Conservation (phyloP, 1,140 invertebrate genomes). For the Phenacoccus solenopsis region DNA sequence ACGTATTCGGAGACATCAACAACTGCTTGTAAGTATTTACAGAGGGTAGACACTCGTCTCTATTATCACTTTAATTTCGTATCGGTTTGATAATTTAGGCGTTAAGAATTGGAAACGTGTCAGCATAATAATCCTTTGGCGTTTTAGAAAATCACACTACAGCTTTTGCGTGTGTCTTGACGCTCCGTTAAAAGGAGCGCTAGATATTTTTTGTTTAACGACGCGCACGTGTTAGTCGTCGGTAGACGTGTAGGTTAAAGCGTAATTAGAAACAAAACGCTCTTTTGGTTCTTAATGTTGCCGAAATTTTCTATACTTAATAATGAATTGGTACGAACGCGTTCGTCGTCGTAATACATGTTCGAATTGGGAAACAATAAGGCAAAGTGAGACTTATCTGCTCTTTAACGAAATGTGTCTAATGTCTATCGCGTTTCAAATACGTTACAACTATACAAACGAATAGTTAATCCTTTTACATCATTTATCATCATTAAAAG, state of each 20-base stretch:
- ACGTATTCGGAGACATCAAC: too few relatives aligned
- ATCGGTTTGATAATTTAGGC: neutral
- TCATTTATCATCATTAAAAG: constrained; percentile 3
- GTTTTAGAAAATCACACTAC: too few relatives aligned
- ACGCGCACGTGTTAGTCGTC: too few relatives aligned
- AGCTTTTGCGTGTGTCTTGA: too few relatives aligned
- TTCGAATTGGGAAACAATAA: constrained; percentile 3
- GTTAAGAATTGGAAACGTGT: neutral
- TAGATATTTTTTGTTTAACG: too few relatives aligned
- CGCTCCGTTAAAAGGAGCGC: too few relatives aligned
- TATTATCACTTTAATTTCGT: too few relatives aligned
- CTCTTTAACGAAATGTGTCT: neutral
- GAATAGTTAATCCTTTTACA: neutral
- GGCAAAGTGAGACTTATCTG: neutral
- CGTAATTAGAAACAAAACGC: neutral
- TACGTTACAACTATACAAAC: too few relatives aligned
- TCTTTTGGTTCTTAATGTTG: neutral
- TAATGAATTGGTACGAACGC: neutral
- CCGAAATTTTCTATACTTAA: constrained; percentile 2
- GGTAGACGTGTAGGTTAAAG: neutral
- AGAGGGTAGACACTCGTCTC: too few relatives aligned
- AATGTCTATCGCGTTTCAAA: neutral
- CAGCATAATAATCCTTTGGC: too few relatives aligned
- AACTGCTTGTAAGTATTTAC: too few relatives aligned
- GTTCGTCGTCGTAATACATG: neutral